Conservation (phyloP, 2,888 invertebrate genomes). For the Notocelia uddmanniana region DNA sequence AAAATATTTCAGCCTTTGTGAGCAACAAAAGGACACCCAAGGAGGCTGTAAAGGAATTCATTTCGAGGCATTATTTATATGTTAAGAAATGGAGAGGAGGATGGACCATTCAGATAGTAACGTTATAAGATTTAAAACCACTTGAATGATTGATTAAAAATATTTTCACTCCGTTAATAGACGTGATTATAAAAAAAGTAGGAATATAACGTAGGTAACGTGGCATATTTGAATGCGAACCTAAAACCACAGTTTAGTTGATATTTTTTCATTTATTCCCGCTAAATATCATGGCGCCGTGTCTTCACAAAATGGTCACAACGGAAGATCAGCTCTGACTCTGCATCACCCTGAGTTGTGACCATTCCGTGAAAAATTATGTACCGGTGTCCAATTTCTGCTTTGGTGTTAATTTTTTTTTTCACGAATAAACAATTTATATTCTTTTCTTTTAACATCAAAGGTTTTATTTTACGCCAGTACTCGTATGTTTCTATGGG, state of each 20-base stretch:
- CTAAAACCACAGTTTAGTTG: not conserved
- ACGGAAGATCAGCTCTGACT: too few relatives aligned
- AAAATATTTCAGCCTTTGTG: slow-evolving; percentile 45
- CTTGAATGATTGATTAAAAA: slow-evolving; percentile 22
- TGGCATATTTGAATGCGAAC: not conserved
- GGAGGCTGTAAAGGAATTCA: slow-evolving; percentile 44
- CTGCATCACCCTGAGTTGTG: too few relatives aligned
- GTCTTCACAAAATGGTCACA: too few relatives aligned
- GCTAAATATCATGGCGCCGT: too few relatives aligned
- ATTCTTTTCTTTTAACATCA: too few relatives aligned
- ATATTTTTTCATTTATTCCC: too few relatives aligned
- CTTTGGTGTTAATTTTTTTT: too few relatives aligned
- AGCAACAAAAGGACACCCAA: slow-evolving; percentile 43
- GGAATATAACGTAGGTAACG: not conserved
- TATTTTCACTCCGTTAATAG: not conserved
- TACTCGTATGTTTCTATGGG: too few relatives aligned
- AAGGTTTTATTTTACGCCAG: too few relatives aligned
- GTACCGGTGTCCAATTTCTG: too few relatives aligned
- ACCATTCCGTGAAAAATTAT: too few relatives aligned
- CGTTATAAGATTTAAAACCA: slow-evolving; percentile 9
- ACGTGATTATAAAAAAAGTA: slow-evolving; percentile 3
- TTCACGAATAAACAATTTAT: too few relatives aligned
- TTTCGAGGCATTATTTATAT: slow-evolving; percentile 39
- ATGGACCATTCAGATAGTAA: slow-evolving; percentile 26
- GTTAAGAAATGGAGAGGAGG: slow-evolving; percentile 18